Evolutionary conservation across 2,113 vertebrate species (phyloP), one percentile per base, ranked within the genome.

Genomic region (Urocitellus parryii): DNA sequence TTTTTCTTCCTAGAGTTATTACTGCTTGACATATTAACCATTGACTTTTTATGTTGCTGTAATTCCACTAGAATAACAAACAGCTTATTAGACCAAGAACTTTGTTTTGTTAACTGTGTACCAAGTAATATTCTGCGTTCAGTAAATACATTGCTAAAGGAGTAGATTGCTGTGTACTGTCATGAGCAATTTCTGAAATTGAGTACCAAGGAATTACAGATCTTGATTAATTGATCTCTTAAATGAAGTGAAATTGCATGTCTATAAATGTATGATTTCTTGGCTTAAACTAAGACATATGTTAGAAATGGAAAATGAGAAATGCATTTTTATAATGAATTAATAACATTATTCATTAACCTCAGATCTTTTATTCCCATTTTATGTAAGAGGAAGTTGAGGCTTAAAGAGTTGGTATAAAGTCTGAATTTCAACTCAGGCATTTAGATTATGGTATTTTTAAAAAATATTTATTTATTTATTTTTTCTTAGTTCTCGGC

Each of bases 241-340:
- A 81, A 90, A 48, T 88, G 73, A 81, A 90, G 37, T 88, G 73
- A 82, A 95, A 56, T 90, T 90, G n/a, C 27, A 81, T 77, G 27
- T 80, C 63, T 87, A 14, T 65, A 87, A 95, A 91, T 58, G 42
- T 73, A n/a, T 94, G 2, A 14, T 53, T 78, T 65, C 39, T 76
- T 87, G 82, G 8, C 39, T 77, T 87, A 91, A 86, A 76, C 29
- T 61, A 93, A 93, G 79, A 89, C n/a, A 11, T 65, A 20, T 65
- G 24, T 83, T 93, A 96, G 51, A 88, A 83, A 45, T 76, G 27
- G 42, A 87, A 90, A 91, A 56, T 87, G 61, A 72, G 9, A 90
- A 93, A 70, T 78, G 11, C n/a, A 78, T 72, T 93, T 96, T 51
- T 51, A 37, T 29, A 72, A 8, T 32, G 42, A 61, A 56, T 73